Percentiles rank a stretch among this genome's conserved stretches.
Conservation (phyloP, 2,888 invertebrate genomes). For the Campoplex capitator region DNA sequence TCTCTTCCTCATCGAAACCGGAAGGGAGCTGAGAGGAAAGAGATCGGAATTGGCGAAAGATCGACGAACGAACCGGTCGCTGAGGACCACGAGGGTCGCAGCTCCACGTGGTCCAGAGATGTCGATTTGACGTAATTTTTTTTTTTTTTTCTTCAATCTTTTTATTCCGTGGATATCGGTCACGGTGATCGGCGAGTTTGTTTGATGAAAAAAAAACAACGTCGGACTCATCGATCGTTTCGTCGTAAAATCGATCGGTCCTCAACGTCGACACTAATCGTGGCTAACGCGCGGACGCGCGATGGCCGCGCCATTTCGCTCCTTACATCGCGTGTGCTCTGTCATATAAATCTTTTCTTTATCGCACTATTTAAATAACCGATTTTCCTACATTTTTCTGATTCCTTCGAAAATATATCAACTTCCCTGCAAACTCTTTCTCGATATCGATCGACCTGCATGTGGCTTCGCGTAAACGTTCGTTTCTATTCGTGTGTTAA, state of each 20-base stretch:
- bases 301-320: slow-evolving; percentile 54
- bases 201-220: not conserved
- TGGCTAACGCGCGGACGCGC: slow-evolving; percentile 61
- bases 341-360: slow-evolving; percentile 4
- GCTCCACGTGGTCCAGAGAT: not conserved
- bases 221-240: slow-evolving; percentile 11
- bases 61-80: not conserved
- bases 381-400: not conserved
- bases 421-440: not conserved
- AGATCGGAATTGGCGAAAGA: not conserved
- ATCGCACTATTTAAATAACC: not conserved
- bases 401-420: not conserved
- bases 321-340: slow-evolving; percentile 32
- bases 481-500: not conserved
- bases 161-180: slow-evolving; percentile 1
- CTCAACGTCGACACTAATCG: slow-evolving; percentile 35
- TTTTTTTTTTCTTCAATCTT: not conserved
- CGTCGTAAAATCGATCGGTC: slow-evolving; percentile 17
- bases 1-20: slow-evolving; percentile 21
- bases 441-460: not conserved
- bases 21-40: not conserved
- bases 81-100: slow-evolving; percentile 17
- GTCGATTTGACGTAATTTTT: not conserved
- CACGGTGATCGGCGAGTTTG: not conserved
- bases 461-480: not conserved